A percentile compares a stretch with the other conserved stretches of the same genome.
These are phyloP conservation scores for Germaria angustata DNA, from an alignment of 2,888 invertebrate genomes.

Conservation along the genomic window DNA sequence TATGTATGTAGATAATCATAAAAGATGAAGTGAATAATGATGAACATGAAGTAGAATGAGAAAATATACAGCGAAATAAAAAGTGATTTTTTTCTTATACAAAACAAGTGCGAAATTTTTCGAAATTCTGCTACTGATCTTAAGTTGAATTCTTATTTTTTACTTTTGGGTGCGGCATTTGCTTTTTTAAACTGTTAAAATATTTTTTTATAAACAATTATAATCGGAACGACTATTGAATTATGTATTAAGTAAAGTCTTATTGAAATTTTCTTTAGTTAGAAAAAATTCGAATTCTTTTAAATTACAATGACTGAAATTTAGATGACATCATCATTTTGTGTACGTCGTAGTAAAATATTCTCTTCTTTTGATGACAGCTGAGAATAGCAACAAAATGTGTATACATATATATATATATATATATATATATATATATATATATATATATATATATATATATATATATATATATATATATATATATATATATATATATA, in stretches of 20 bases:
- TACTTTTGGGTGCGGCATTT: constrained; percentile 50
- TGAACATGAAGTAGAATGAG: neutral
- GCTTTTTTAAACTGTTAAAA: neutral
- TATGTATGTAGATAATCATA: neutral
- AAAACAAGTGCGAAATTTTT: constrained; percentile 35
- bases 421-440: neutral
- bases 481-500: neutral
- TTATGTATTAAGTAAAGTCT: neutral
- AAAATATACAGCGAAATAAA: constrained; percentile 5
- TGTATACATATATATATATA: neutral
- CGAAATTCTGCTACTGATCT: constrained; percentile 12
- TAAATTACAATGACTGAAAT: constrained; percentile 23
- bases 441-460: neutral
- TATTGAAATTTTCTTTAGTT: neutral
- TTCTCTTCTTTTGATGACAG: neutral
- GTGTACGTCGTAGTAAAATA: neutral
- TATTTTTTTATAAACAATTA: neutral
- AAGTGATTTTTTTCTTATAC: too few species aligned
- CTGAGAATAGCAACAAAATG: neutral
- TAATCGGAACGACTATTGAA: neutral
- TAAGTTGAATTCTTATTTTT: neutral
- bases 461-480: neutral
- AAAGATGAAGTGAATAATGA: neutral
- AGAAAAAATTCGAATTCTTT: neutral
- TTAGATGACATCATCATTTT: constrained; percentile 64